Evolutionary conservation across 2,113 vertebrate genomes (phyloP), one percentile per base, ranked within the genome.

Genomic region (Lophotis ruficrista): DNA sequence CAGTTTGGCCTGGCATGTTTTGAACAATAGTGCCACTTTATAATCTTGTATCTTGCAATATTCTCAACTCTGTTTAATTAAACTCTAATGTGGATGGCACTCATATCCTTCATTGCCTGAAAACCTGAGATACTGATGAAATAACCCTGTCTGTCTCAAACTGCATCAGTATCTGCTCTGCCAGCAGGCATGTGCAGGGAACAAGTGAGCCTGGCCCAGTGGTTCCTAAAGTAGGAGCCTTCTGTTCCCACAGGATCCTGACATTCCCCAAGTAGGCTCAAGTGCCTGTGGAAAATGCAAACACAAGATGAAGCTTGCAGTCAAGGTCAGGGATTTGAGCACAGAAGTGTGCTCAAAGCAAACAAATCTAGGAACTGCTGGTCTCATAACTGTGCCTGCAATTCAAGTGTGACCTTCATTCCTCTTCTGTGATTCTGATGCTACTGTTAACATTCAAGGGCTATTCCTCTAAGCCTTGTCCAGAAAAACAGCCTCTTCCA

Each of bases 301-400:
- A 69, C 12, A 17, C 47, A 66, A 62, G 33, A n/a, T 58, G 37
- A 66, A 25, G 20, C 50, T 22, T 69, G n/a, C 24, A 79, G 57
- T 45, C 47, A 45, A 19, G 31, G 68, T 73, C n/a, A 87, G 28
- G 23, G n/a, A 14, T 50, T 18, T 76, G 23, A 81, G n/a, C 0
- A 0, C 30, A 62, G n/a, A 83, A 83, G 45, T 0, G 0, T 33
- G 41, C 48, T 72, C 50, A 28, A 48, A 81, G 53, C 43, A 86
- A 84, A 90, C n/a, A 82, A 82, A 87, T 68, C 48, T 64, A 87
- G 56, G 81, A 78, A 62, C 57, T 81, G 81, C 69, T 70, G 50
- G 37, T 56, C 75, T 72, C 56, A 3, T 48, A 50, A 83, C 43
- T 54, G 53, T 47, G 79, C 47, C 84, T 54, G 35, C 70, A 83